Percentiles rank a stretch among this genome's conserved stretches.
These are phyloP conservation scores for Microplitis manilae DNA, from an alignment of 2,888 invertebrate genomes.

Conservation along the genomic window DNA sequence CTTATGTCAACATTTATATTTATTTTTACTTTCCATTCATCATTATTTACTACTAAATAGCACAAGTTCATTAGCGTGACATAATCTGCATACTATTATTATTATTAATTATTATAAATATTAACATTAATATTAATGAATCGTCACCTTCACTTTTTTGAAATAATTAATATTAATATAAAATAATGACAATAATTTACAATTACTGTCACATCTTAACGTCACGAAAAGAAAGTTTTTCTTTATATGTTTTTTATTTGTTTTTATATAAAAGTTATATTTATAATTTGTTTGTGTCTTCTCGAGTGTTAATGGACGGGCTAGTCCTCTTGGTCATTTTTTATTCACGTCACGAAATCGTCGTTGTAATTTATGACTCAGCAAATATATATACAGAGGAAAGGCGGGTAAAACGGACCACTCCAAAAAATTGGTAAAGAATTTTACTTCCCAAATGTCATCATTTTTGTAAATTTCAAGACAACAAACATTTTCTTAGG, in stretches of 20 bases:
- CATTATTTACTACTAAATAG: not conserved
- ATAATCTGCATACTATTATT: not conserved
- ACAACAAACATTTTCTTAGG: too few relatives aligned
- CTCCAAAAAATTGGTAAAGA: too few relatives aligned
- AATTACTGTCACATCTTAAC: not conserved
- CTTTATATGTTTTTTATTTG: too few relatives aligned
- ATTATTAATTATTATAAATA: not conserved
- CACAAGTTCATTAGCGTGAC: not conserved
- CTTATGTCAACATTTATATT: not conserved
- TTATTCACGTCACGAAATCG: not conserved
- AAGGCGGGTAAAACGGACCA: not conserved
- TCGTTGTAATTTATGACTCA: conserved; percentile 1
- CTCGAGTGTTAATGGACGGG: not conserved
- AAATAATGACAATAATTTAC: too few relatives aligned
- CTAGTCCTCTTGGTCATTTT: not conserved
- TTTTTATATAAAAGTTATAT: not conserved
- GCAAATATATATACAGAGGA: not conserved
- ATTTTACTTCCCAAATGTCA: too few relatives aligned
- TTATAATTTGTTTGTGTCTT: not conserved
- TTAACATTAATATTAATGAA: not conserved
- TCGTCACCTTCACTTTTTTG: not conserved
- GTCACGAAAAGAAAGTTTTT: not conserved
- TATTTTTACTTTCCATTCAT: not conserved
- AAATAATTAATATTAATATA: not conserved
- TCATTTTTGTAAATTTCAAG: too few relatives aligned